Conservation (phyloP, 2,113 vertebrate genomes). For the Castor canadensis region DNA sequence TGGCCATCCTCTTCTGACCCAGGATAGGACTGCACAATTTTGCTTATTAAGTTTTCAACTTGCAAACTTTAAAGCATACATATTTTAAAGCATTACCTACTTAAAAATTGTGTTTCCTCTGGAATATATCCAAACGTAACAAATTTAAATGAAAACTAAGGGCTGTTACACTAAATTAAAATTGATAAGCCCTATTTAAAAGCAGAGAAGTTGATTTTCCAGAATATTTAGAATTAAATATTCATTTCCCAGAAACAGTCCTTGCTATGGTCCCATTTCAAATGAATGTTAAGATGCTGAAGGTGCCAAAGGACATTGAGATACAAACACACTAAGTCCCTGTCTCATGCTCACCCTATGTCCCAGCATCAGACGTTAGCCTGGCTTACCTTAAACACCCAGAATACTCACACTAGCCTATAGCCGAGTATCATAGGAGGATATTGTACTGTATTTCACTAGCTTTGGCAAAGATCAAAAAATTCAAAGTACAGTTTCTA, state of each 20-base stretch:
- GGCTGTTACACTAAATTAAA: neutral
- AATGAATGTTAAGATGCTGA: neutral
- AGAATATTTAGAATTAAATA: neutral
- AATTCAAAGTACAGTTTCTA: neutral
- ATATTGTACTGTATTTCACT: neutral
- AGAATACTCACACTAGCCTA: neutral
- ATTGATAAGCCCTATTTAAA: neutral
- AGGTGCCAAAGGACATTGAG: neutral
- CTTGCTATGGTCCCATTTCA: neutral
- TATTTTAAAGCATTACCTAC: neutral
- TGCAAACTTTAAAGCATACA: neutral
- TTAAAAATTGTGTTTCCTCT: neutral
- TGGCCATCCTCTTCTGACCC: neutral
- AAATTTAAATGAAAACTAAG: constrained; percentile 13
- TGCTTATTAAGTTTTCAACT: neutral
- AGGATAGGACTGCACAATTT: neutral
- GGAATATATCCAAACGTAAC: neutral
- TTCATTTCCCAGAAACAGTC: neutral
- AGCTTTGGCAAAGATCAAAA: neutral
- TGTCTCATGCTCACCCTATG: neutral
- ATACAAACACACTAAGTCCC: neutral
- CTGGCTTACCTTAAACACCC: neutral
- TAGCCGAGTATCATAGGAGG: too few relatives aligned
- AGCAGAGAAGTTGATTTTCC: neutral
- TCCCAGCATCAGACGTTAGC: neutral